Conservation (phyloP, 1,140 invertebrate species). For the Idris sp. region DNA sequence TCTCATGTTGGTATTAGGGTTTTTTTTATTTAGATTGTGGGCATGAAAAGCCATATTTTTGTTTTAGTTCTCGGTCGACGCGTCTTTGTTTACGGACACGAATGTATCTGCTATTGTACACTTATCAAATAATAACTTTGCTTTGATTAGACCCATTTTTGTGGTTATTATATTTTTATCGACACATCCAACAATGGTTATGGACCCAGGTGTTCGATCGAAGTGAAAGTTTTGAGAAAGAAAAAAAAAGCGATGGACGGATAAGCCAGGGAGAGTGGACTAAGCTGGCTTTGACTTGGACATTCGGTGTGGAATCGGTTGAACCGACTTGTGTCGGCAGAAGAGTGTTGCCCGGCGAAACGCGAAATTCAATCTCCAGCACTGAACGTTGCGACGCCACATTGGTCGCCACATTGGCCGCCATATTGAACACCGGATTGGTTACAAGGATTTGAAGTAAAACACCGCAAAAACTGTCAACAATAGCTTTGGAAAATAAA, state of each 20-base stretch:
- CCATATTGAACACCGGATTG: neutral
- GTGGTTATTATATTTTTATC: no score
- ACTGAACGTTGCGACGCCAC: slow-evolving; percentile 12
- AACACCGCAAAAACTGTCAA: slow-evolving; percentile 1
- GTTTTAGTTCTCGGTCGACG: no score
- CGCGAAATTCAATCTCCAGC: slow-evolving; percentile 8
- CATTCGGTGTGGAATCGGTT: neutral
- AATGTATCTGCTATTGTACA: no score
- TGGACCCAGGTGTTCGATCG: slow-evolving; percentile 3
- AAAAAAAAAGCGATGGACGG: neutral
- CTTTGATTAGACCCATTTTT: no score
- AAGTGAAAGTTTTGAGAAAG: slow-evolving; percentile 4
- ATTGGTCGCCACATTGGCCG: neutral
- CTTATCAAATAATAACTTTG: no score
- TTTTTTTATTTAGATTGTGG: no score
- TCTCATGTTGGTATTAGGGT: no score
- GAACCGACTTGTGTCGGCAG: neutral
- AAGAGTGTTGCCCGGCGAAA: slow-evolving; percentile 3
- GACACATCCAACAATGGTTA: slow-evolving; percentile 18
- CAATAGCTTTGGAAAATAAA: slow-evolving; percentile 13
- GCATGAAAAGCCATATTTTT: no score
- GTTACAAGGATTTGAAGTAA: neutral
- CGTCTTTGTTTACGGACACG: no score
- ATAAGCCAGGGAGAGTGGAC: neutral
- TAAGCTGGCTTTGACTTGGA: neutral